These are phyloP conservation scores for Pteruthius melanotis DNA, from an alignment of 2,113 vertebrate genomes.

Conservation along the genomic window DNA sequence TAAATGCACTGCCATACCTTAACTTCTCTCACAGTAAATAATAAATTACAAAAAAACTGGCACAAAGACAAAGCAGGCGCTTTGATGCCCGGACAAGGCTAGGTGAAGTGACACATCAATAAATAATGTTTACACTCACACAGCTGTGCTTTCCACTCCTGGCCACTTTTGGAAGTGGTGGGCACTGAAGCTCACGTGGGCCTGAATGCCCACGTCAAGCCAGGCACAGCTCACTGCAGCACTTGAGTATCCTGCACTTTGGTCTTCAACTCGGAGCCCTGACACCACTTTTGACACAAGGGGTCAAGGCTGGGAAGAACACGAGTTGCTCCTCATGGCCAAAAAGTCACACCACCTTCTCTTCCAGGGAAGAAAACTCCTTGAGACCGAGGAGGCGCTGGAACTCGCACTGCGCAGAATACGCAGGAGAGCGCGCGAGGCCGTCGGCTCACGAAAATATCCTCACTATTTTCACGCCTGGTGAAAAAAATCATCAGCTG, in stretches of 20 bases:
- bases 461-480: not conserved
- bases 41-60: not conserved
- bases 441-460: not conserved
- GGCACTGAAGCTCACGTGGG: not conserved
- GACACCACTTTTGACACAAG: not conserved
- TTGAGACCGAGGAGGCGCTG: not conserved
- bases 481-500: not conserved
- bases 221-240: not conserved
- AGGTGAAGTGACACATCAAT: not conserved
- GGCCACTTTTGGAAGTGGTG: not conserved
- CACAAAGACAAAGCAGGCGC: not conserved
- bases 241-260: not conserved
- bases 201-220: rapidly evolving
- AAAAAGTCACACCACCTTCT: not conserved
- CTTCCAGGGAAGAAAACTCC: not conserved
- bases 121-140: not conserved
- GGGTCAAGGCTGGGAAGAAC: not conserved
- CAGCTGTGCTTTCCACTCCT: not conserved
- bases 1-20: not conserved
- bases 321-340: not conserved
- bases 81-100: not conserved
- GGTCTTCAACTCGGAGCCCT: not conserved
- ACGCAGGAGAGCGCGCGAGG: rapidly evolving
- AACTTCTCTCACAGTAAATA: not conserved
- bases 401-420: not conserved